Evolutionary conservation across 2,888 invertebrate genomes (phyloP), one percentile per base, ranked within the genome.

Genomic region (Microctonus aethiopoides): DNA sequence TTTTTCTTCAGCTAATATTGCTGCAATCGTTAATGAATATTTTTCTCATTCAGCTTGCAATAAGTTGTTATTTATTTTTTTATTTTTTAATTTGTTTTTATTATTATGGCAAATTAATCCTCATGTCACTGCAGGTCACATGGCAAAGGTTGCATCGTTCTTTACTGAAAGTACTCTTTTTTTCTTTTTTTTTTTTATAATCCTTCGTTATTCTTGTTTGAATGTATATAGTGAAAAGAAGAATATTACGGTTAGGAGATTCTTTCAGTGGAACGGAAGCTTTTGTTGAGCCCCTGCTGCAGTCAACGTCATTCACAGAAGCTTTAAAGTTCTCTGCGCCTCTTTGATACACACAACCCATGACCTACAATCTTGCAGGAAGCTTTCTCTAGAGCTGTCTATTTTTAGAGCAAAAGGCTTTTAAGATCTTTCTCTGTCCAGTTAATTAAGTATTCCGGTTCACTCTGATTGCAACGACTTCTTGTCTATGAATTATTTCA

Each of bases 331-430:
- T 62, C 29, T 68, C 32, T 41, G 20, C 36, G 24, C 51, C 39
- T 41, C 54, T 34, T 62, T 57, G 41, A 64, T 24, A 56, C 29
- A 60, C 59, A 71, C 72, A 26, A 74, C 75, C 71, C 78, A 74
- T 83, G 84, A 84, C 83, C 84, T 79, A 84, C 78, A 83, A 84
- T 80, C 78, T 79, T 73, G 56, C 67, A 72, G 74, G 74, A 54
- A 66, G 66, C 68, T 72, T 83, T 84, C 83, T 81, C 79, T 29
- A 81, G 81, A 74, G 46, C 20, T 46, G n/a, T n/a, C n/a, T n/a
- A n/a, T n/a, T n/a, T n/a, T n/a, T n/a, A n/a, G n/a, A n/a, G n/a
- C 16, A 64, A 41, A 64, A 36, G 65, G 51, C 69, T 77, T 81
- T 77, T n/a, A 77, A 80, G 79, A 78, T 74, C 75, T 73, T 72